These are phyloP conservation scores for Propithecus coquereli DNA, from an alignment of 2,113 vertebrate genomes.

Conservation along the genomic window DNA sequence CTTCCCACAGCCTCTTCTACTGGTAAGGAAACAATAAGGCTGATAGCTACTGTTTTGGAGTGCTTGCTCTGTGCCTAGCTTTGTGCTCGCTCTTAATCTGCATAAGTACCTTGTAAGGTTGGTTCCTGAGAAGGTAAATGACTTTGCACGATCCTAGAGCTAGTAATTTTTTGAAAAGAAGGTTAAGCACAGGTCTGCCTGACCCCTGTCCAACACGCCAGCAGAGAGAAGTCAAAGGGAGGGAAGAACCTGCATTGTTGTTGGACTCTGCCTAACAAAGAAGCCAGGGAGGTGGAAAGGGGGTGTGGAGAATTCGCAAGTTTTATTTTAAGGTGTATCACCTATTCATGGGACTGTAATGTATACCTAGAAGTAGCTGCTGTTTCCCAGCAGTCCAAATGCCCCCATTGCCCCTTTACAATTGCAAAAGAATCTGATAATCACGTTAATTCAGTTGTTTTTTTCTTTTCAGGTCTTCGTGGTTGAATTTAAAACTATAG, in stretches of 20 bases:
- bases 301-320: not conserved
- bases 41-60: not conserved
- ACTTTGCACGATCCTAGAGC: not conserved
- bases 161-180: not conserved
- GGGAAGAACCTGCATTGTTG: not conserved
- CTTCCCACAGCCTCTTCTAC: not conserved
- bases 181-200: not conserved
- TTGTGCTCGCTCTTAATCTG: not conserved
- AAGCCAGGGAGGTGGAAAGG: not conserved
- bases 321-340: not conserved
- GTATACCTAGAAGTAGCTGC: not conserved
- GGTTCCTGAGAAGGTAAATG: not conserved
- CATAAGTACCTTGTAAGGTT: not conserved
- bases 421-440: not conserved
- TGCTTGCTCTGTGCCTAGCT: not conserved
- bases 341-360: not conserved
- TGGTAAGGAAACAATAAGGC: not conserved
- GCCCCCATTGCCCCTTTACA: not conserved
- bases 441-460: not conserved
- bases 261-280: not conserved
- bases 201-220: not conserved
- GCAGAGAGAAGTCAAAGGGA: not conserved
- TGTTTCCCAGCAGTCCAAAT: not conserved
- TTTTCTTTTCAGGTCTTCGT: not conserved
- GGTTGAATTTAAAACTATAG: not conserved